Percentiles rank a stretch among this genome's conserved stretches.
Conservation (phyloP, 2,888 invertebrate genomes). For the Bugula neritina region DNA sequence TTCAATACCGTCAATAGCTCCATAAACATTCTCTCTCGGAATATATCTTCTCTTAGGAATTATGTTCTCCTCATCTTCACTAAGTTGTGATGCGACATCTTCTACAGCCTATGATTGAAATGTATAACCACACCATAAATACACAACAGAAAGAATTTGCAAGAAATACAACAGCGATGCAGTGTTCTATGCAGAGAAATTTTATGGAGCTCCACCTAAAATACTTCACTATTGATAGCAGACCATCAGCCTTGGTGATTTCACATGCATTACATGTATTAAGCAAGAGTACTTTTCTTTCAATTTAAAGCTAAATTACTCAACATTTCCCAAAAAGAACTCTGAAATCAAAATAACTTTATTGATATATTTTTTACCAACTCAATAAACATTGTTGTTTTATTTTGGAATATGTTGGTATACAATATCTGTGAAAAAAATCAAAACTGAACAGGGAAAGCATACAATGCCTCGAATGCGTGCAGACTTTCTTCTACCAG, state of each 20-base stretch:
- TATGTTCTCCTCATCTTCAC: constrained; percentile 4
- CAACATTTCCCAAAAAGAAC: not conserved
- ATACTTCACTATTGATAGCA: too few relatives aligned
- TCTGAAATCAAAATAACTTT: not conserved
- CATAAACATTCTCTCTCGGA: constrained; percentile 10
- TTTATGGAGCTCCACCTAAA: too few relatives aligned
- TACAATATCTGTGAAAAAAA: too few relatives aligned
- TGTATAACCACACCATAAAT: not conserved
- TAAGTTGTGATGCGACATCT: not conserved
- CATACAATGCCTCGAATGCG: constrained; percentile 5
- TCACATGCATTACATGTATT: too few relatives aligned
- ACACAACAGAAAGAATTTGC: not conserved
- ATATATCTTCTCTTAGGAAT: not conserved
- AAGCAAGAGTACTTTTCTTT: not conserved
- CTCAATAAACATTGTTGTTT: too few relatives aligned
- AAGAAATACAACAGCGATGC: too few relatives aligned
- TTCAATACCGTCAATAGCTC: constrained; percentile 34
- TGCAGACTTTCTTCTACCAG: constrained; percentile 8
- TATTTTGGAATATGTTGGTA: too few relatives aligned
- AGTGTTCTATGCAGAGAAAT: too few relatives aligned
- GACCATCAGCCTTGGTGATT: too few relatives aligned
- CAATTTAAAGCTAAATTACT: not conserved
- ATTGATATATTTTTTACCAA: not conserved
- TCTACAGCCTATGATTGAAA: not conserved
- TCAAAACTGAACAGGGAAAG: too few relatives aligned